Percentiles rank a stretch among this genome's conserved stretches.
Evolutionary conservation across 2,113 vertebrate species (phyloP).

Genomic region (Eclectus roratus): DNA sequence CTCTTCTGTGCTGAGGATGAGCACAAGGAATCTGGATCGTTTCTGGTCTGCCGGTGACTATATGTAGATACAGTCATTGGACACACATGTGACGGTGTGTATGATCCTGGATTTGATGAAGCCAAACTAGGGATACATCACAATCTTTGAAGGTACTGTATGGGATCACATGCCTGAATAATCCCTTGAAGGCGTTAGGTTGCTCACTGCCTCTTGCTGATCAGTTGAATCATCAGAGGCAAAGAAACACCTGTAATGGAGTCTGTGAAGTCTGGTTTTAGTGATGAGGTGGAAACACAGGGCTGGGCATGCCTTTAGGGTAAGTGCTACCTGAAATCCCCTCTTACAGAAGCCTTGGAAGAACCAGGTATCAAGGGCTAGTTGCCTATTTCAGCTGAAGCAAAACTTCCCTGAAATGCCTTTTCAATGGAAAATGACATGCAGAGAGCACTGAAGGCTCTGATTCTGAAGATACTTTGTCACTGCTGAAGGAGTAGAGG

Average conservation of each 20-base stretch:
- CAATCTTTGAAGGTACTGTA: neutral
- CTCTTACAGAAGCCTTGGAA: neutral
- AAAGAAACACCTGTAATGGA: neutral
- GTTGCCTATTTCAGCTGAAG: neutral
- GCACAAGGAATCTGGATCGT: neutral
- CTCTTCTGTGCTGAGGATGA: neutral
- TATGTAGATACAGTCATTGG: neutral
- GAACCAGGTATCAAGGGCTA: neutral
- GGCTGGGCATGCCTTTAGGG: neutral
- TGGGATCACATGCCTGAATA: neutral
- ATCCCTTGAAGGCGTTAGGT: neutral
- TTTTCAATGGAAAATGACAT: neutral
- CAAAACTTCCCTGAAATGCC: neutral
- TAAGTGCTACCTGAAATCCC: neutral
- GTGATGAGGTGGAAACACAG: neutral
- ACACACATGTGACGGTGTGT: neutral
- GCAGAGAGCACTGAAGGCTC: neutral
- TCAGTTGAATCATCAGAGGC: neutral
- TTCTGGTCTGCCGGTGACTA: neutral
- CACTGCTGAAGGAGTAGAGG: neutral
- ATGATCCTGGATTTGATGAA: neutral
- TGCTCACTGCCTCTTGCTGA: neutral
- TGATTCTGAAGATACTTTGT: neutral
- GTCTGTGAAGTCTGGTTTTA: neutral
- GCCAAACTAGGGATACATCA: neutral